Percentiles rank a stretch among this genome's conserved stretches.
Evolutionary conservation across 2,113 vertebrate species (phyloP).

Genomic region (Gymnobelideus leadbeateri): DNA sequence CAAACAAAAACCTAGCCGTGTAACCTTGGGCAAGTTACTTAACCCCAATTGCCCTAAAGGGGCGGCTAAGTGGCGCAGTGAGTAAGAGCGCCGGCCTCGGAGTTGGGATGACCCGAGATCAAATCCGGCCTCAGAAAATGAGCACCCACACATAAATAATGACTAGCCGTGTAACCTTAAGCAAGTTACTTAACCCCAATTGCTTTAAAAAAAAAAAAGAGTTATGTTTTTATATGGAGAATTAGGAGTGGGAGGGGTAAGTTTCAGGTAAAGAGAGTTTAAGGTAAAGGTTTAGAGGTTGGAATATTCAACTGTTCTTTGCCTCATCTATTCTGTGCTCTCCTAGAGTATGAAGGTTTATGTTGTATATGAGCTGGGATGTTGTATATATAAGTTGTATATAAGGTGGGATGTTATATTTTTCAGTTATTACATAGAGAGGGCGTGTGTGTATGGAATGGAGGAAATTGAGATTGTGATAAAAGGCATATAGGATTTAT

Average conservation of each 20-base stretch:
- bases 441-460: neutral
- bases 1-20: too few species aligned
- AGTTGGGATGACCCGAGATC: too few species aligned
- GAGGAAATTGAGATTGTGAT: neutral
- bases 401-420: neutral
- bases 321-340: neutral
- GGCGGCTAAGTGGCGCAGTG: too few species aligned
- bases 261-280: neutral
- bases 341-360: neutral
- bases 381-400: neutral
- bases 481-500: neutral
- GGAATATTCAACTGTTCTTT: neutral
- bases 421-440: neutral
- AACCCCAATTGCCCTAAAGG: too few species aligned
- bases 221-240: neutral
- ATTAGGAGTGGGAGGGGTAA: neutral
- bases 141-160: too few species aligned
- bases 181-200: too few species aligned
- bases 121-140: too few species aligned
- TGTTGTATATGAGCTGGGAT: neutral
- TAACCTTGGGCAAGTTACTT: too few species aligned
- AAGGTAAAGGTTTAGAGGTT: neutral
- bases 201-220: too few species aligned
- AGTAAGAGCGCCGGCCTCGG: too few species aligned
- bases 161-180: too few species aligned